Base-by-base conservation (phyloP, 2,797 vertebrate genomes). In the Mormyrops boulengeri region DNA sequence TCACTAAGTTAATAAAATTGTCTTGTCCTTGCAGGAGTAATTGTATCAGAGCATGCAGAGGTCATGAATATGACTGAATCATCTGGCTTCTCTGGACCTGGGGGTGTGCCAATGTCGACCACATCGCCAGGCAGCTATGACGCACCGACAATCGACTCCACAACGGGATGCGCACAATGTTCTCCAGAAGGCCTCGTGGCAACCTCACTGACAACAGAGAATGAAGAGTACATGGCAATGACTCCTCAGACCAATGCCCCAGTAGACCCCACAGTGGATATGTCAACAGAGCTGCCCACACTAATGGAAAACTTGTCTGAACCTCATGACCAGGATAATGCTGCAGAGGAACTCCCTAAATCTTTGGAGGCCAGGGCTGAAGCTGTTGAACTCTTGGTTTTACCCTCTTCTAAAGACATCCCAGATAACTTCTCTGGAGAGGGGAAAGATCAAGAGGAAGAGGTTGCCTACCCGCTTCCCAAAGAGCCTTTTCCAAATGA, bases 341-440 rank as follows among this genome's bases (percentile, higher is more conserved):
- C 92, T 66, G 91, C 92, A 19, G 92, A 92, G 93, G 94, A 91
- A 88, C 34, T 53, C 89, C 88, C 38, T 62, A 88, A 85, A 80
- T 94, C 95, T 7, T 93, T 95, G 94, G 96, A 96, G 92, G 95
- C 94, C 53, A 96, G 96, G 93, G 92, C 93, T 14, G 95, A 92
- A 17, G 93, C 94, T 0, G 91, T 96, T 0, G 95, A 96, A 89
- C 90, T 96, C 73, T 95, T 95, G 92, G 95, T 95, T 22, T 90
- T 96, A 52, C 95, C 95, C 4, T 90, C 91, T 2, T 94, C 92
- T 0, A 91, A 91, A 84, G 96, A 96, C 85, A 93, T 92, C 92
- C 92, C 89, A 0, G 96, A 96, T 87, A 95, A 96, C 91, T 96
- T 94, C 88, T 97, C 96, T 0, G 96, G 96, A 1, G 96, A 95